Base-by-base conservation (phyloP, 2,888 invertebrate species). In the Lumbricus terrestris region DNA sequence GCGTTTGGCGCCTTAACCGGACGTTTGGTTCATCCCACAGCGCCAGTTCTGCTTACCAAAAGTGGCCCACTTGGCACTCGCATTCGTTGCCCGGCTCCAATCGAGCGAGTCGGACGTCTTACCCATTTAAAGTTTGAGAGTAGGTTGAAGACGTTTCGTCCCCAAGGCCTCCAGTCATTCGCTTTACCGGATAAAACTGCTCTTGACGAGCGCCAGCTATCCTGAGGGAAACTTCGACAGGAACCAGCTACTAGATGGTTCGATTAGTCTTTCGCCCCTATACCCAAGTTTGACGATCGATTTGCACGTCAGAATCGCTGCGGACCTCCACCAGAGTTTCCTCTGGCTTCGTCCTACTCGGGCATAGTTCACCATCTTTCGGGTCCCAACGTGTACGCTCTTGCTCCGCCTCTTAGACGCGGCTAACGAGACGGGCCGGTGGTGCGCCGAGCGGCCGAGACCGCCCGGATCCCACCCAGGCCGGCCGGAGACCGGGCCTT, bases 1-100 rank as follows among this genome's bases (percentile, higher is more conserved):
- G 94, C 95, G 93, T 96, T 95, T 94, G 96, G 96, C 96, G 96
- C 96, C 96, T 96, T 96, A 96, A 96, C 96, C 96, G 96, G 95
- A 95, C 96, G 96, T 96, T 96, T 96, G 96, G 96, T 97, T 96
- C 96, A 97, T 96, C 96, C 96, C 96, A 96, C 96, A 97, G 96
- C 96, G 96, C 96, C 96, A 97, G 96, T 97, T 96, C 96, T 96
- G 96, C 96, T 96, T 96, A 96, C 96, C 96, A 96, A 96, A 96
- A 96, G 95, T 96, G 96, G 96, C 96, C 96, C 96, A 96, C 96
- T 96, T 95, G 88, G 88, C 37, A 88, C 88, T 88, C 88, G 88
- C 88, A 88, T 88, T 40, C 38, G 37, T 96, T 96, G 96, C 95
- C 96, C 95, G 95, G 95, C 95, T 47, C 47, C 47, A 47, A 47